Evolutionary conservation across 35 echinoderm and acorn worm species (phyloP), one percentile per base, ranked within the genome.

Genomic region (Heliocidaris tuberculata): DNA sequence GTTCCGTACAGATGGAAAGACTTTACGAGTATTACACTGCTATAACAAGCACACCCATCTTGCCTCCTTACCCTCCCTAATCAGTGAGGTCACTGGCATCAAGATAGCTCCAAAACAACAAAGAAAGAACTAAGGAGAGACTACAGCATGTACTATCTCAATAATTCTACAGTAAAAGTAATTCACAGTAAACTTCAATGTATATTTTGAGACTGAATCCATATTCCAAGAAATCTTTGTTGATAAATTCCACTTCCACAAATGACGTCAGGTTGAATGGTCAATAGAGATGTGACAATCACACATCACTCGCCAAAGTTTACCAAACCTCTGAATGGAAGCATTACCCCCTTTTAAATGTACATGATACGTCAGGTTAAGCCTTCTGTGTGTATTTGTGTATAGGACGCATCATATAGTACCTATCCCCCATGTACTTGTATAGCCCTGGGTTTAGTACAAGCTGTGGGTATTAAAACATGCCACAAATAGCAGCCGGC

Each of bases 401-500:
- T 78, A 78, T 78, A 24, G 65, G 65, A 78, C 21, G 65, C 65
- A 78, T 78, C 65, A 78, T n/a, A 24, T n/a, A 78, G 65, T 78
- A 78, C 65, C 65, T n/a, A 78, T 78, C 65, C 21, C 60, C 65
- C 21, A 78, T 78, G 65, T 78, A 78, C 65, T 78, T 78, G 65
- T 78, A 78, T 78, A 78, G 65, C 21, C 65, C 15, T 78, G 65
- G 65, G 21, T 78, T 78, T 21, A 78, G 65, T 78, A n/a, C 21
- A 19, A 78, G 65, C 65, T 78, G 19, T n/a, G 65, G 65, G 65
- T 78, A 78, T 42, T 89, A 89, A 89, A 89, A 89, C 87, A 89
- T 89, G 87, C 87, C 87, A 89, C 87, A 89, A 89, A 89, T 89
- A 89, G 87, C 87, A 31, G 31, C 16, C 31, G 87, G 9, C 87